These are phyloP conservation scores for Mythimna albipuncta DNA, from an alignment of 2,888 invertebrate genomes.

Conservation along the genomic window DNA sequence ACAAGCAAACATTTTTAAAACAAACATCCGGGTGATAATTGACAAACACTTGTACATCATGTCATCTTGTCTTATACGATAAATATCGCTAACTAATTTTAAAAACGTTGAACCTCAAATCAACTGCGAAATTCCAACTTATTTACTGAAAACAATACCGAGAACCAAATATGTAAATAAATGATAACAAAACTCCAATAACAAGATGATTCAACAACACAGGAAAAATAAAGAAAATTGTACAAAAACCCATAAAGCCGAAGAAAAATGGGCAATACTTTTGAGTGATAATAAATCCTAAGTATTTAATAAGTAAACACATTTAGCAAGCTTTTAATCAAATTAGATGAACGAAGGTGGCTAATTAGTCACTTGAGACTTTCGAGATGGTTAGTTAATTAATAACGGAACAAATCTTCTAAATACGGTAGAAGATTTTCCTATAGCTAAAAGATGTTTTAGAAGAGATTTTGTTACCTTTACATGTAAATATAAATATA, in stretches of 20 bases:
- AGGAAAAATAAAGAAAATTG: slow-evolving; percentile 8
- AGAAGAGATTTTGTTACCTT: not conserved
- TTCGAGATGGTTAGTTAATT: slow-evolving; percentile 11
- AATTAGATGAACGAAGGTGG: slow-evolving; percentile 15
- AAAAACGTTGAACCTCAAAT: not conserved
- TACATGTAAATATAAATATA: not conserved
- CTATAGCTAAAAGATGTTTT: not conserved
- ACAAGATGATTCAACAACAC: slow-evolving; percentile 12
- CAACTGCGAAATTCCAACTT: slow-evolving; percentile 9
- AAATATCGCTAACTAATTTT: not conserved
- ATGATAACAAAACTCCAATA: slow-evolving; percentile 24
- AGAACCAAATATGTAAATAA: slow-evolving; percentile 23
- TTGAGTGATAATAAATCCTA: slow-evolving; percentile 27
- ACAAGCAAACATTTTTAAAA: slow-evolving; percentile 19
- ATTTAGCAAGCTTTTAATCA: slow-evolving; percentile 32
- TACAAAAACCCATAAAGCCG: not conserved
- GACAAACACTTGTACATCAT: slow-evolving; percentile 12
- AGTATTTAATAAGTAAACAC: slow-evolving; percentile 34
- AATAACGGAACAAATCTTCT: slow-evolving; percentile 15
- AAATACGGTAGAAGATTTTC: not conserved
- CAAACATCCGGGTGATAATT: slow-evolving; percentile 38
- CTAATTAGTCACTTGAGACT: slow-evolving; percentile 38
- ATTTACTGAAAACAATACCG: slow-evolving; percentile 28
- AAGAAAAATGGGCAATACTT: slow-evolving; percentile 17
- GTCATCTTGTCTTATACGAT: slow-evolving; percentile 3